These are phyloP conservation scores for Drosophila melanica DNA, from an alignment of 1,140 invertebrate genomes.

Conservation along the genomic window DNA sequence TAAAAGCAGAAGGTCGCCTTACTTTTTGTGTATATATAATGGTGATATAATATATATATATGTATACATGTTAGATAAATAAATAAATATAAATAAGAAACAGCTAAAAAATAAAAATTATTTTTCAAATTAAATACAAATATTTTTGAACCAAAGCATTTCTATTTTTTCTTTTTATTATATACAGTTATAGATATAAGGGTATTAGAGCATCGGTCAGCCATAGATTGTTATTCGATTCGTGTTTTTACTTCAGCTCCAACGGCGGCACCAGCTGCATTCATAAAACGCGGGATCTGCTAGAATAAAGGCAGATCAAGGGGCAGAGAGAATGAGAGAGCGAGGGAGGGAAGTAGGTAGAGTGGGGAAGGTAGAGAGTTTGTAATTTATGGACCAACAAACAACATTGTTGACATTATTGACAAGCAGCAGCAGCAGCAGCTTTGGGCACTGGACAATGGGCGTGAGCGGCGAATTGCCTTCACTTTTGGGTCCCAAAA, in stretches of 20 bases:
- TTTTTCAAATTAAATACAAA: too few relatives aligned
- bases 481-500: conserved; percentile 53
- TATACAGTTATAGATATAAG: not conserved
- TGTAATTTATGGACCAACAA: conserved; percentile 78
- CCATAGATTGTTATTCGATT: not conserved
- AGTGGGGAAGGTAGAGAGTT: conserved; percentile 17
- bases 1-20: too few relatives aligned
- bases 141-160: too few relatives aligned
- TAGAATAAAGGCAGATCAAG: conserved; percentile 9
- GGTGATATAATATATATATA: too few relatives aligned
- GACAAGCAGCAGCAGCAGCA: conserved; percentile 54
- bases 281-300: conserved; percentile 57
- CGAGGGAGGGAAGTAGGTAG: too few relatives aligned
- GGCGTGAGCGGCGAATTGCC: conserved; percentile 17
- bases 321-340: not conserved
- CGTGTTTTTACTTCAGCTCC: conserved; percentile 21
- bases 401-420: conserved; percentile 79
- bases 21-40: too few relatives aligned
- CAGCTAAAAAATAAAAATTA: too few relatives aligned
- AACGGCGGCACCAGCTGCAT: conserved; percentile 60
- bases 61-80: too few relatives aligned
- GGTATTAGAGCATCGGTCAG: not conserved
- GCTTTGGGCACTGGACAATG: conserved; percentile 11
- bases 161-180: too few relatives aligned
- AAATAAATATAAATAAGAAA: too few relatives aligned